A percentile compares a stretch with the other conserved stretches of the same genome.
phyloP scores from a whole-genome alignment of 2,113 vertebrate species.

The Actenoides lindsayi region DNA sequence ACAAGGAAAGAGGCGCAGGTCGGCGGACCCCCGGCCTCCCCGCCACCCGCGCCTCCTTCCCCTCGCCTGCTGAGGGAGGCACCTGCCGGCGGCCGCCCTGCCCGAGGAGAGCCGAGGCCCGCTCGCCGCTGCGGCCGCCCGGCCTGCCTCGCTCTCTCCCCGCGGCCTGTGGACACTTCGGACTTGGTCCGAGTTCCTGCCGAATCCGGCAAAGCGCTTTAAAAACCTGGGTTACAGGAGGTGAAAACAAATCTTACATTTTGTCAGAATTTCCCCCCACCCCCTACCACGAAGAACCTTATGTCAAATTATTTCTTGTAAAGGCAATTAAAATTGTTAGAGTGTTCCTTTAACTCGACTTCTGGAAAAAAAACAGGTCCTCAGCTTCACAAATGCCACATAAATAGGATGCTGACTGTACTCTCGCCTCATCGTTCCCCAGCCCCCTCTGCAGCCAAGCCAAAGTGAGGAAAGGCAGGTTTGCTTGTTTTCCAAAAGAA shows the following conservation, averaged over 20 bases:
- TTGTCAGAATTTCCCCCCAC: too few species aligned
- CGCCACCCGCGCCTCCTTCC: not conserved
- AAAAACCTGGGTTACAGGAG: not conserved
- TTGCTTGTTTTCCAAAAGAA: not conserved
- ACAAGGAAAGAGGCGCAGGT: not conserved
- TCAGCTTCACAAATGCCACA: accelerated
- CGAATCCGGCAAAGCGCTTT: not conserved
- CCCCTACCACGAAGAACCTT: not conserved
- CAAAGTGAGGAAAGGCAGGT: not conserved
- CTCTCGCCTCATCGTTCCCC: not conserved
- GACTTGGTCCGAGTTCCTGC: accelerated
- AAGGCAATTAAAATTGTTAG: not conserved
- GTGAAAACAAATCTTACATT: not conserved
- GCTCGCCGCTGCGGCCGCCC: too few species aligned
- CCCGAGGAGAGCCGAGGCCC: not conserved
- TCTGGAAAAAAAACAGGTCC: not conserved
- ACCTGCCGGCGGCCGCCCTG: not conserved
- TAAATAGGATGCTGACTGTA: accelerated
- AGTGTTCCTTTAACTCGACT: not conserved
- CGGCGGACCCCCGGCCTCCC: not conserved
- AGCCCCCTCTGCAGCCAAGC: not conserved
- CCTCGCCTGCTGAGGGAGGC: not conserved
- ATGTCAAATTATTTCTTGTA: not conserved
- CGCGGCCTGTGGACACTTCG: accelerated
- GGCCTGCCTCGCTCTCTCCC: not conserved